Evolutionary conservation across 2,888 invertebrate species (phyloP).

Genomic region (Linhomoeus sp.): DNA sequence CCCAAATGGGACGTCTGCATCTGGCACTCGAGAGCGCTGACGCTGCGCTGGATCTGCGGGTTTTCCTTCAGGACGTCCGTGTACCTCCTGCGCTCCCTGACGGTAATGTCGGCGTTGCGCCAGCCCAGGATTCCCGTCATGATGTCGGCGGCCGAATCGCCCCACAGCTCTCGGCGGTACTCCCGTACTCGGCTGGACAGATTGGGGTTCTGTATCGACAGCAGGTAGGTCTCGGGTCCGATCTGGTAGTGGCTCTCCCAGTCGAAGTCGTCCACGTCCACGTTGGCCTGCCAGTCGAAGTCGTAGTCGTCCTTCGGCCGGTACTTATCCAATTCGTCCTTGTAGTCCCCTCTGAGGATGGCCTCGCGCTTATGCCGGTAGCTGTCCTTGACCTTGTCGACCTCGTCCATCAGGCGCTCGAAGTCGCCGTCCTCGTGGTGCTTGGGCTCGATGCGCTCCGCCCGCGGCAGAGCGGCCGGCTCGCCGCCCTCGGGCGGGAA

Average conservation of each 20-base stretch:
- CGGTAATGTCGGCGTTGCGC: conserved; percentile 22
- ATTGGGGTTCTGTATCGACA: conserved; percentile 74
- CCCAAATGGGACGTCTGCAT: background rate
- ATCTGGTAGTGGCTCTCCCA: conserved; percentile 58
- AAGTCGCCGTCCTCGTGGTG: conserved; percentile 8
- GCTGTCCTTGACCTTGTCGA: conserved; percentile 9
- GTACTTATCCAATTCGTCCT: conserved; percentile 13
- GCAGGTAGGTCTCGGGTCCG: conserved; percentile 83
- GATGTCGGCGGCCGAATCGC: conserved; percentile 19
- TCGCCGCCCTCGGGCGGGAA: background rate
- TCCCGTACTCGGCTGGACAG: conserved; percentile 49
- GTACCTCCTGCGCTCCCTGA: conserved; percentile 15
- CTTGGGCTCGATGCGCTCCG: background rate
- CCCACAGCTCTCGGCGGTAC: conserved; percentile 18
- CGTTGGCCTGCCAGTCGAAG: background rate
- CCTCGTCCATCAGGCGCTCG: conserved; percentile 14
- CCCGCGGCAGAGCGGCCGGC: too few relatives aligned
- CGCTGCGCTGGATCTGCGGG: background rate
- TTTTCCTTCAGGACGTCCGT: conserved; percentile 5
- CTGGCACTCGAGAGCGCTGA: background rate
- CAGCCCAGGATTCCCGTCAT: conserved; percentile 18
- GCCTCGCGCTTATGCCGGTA: conserved; percentile 1
- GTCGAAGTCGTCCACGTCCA: conserved; percentile 25
- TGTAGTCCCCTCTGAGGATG: conserved; percentile 7
- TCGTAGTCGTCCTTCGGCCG: too few relatives aligned